Percentiles rank a stretch among this genome's conserved stretches.
Conservation (phyloP, 2,888 invertebrate species). For the Euclidia mi region DNA sequence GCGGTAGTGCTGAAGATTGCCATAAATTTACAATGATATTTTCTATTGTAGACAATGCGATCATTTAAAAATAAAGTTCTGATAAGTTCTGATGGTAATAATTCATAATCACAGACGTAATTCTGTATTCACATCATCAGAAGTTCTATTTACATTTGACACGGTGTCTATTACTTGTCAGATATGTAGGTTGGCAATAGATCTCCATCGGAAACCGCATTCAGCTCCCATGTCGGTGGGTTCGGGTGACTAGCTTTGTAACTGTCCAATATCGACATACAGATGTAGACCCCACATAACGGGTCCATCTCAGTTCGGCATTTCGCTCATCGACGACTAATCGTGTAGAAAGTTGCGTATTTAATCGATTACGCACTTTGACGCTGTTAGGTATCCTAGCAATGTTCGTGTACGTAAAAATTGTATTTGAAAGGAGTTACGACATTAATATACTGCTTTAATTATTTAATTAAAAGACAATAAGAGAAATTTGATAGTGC, state of each 20-base stretch:
- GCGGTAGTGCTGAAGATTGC: no score
- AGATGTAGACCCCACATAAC: slow-evolving; percentile 49
- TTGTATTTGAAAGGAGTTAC: slow-evolving; percentile 30
- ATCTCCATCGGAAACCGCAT: slow-evolving; percentile 50
- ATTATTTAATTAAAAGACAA: slow-evolving; percentile 2
- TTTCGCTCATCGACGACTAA: slow-evolving; percentile 22
- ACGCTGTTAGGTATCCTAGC: slow-evolving; percentile 19
- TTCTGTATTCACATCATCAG: no score
- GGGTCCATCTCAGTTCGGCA: slow-evolving; percentile 26
- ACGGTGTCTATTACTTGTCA: no score
- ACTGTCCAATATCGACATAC: slow-evolving; percentile 61
- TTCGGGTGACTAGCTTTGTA: slow-evolving; percentile 69
- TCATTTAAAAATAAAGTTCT: no score
- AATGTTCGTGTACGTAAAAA: slow-evolving; percentile 23
- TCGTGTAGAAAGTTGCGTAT: slow-evolving; percentile 36
- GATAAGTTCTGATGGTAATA: no score
- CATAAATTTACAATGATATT: no score
- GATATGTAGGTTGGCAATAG: slow-evolving; percentile 34
- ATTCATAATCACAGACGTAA: no score
- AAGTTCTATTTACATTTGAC: no score
- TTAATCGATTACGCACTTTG: slow-evolving; percentile 42
- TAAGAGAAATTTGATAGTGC: no score
- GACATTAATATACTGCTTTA: slow-evolving; percentile 9
- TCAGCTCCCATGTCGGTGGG: slow-evolving; percentile 71
- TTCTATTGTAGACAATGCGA: no score